These are phyloP conservation scores for Scaptodrosophila lebanonensis DNA, from an alignment of 1,140 invertebrate genomes.

Conservation along the genomic window DNA sequence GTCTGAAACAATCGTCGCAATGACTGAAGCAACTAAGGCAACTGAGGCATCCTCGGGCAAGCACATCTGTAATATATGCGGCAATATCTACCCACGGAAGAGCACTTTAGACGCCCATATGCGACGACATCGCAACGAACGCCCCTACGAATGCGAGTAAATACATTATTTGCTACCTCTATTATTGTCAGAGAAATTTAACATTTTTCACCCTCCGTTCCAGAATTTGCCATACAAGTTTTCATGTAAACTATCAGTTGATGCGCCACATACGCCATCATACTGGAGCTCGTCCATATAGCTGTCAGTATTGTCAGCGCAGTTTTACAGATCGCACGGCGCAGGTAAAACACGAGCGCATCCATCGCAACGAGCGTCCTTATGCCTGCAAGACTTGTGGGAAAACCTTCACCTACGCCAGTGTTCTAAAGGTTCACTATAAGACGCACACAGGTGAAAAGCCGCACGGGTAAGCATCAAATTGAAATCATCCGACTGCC, in stretches of 20 bases:
- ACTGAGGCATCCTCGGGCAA: slow-evolving; percentile 10
- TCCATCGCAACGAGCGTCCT: slow-evolving; percentile 87
- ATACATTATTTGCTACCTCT: too few species aligned
- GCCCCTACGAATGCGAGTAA: slow-evolving; percentile 72
- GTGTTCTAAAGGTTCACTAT: slow-evolving; percentile 81
- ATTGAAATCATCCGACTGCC: not conserved
- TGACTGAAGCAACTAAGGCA: not conserved
- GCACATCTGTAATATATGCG: slow-evolving; percentile 67
- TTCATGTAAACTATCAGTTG: slow-evolving; percentile 73
- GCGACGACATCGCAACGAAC: slow-evolving; percentile 66
- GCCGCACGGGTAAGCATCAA: slow-evolving; percentile 43
- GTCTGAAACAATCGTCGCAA: slow-evolving; percentile 1
- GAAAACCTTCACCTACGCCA: slow-evolving; percentile 85
- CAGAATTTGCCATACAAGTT: slow-evolving; percentile 65
- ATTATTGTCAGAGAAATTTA: too few species aligned
- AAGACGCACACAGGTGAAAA: slow-evolving; percentile 74
- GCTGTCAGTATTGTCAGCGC: slow-evolving; percentile 83
- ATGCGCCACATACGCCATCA: slow-evolving; percentile 72
- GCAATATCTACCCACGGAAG: slow-evolving; percentile 64
- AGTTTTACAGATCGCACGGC: slow-evolving; percentile 82
- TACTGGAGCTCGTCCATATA: slow-evolving; percentile 80
- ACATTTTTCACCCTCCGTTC: not conserved
- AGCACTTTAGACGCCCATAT: slow-evolving; percentile 69
- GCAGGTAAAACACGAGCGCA: slow-evolving; percentile 80
- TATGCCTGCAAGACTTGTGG: slow-evolving; percentile 84